phyloP scores from a whole-genome alignment of 1,140 invertebrate genomes.

The Ectropis grisescens region DNA sequence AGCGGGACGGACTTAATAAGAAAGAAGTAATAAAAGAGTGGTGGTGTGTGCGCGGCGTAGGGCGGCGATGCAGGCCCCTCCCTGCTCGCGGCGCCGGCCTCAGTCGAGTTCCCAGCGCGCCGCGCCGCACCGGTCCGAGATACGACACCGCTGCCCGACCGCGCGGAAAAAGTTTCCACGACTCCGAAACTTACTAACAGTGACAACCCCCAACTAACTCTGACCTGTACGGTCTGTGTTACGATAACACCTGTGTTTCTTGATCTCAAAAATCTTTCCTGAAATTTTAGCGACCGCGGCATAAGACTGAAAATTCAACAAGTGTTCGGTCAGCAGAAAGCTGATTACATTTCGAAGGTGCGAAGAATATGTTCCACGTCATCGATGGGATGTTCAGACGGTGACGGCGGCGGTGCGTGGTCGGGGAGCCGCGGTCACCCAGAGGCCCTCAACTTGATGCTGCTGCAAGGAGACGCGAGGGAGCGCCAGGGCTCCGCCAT shows the following conservation, averaged over 20 bases:
- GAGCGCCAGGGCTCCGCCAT: slow-evolving; percentile 44
- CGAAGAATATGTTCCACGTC: slow-evolving; percentile 38
- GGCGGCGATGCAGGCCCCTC: slow-evolving; percentile 63
- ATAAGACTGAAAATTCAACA: no score
- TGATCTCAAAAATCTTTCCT: no score
- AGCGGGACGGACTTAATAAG: slow-evolving; percentile 44
- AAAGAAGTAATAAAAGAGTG: slow-evolving; percentile 67
- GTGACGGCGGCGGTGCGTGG: slow-evolving; percentile 38
- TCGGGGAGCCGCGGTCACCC: slow-evolving; percentile 33
- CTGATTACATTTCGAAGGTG: slow-evolving; percentile 13
- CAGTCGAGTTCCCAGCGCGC: slow-evolving; percentile 51
- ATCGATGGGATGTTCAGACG: slow-evolving; percentile 62
- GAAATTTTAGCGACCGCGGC: no score
- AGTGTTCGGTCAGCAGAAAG: neutral
- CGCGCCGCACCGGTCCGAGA: slow-evolving; percentile 45
- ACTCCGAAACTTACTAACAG: slow-evolving; percentile 45
- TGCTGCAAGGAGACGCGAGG: slow-evolving; percentile 58
- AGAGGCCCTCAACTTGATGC: slow-evolving; percentile 54
- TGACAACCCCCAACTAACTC: slow-evolving; percentile 21
- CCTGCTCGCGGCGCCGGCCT: slow-evolving; percentile 45
- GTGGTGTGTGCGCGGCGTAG: slow-evolving; percentile 60
- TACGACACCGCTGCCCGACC: slow-evolving; percentile 16
- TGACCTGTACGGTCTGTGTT: no score
- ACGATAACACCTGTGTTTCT: no score
- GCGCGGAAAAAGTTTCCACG: slow-evolving; percentile 62